phyloP scores from a whole-genome alignment of 2,797 vertebrate genomes.

The Lepilemur septentrionalis region DNA sequence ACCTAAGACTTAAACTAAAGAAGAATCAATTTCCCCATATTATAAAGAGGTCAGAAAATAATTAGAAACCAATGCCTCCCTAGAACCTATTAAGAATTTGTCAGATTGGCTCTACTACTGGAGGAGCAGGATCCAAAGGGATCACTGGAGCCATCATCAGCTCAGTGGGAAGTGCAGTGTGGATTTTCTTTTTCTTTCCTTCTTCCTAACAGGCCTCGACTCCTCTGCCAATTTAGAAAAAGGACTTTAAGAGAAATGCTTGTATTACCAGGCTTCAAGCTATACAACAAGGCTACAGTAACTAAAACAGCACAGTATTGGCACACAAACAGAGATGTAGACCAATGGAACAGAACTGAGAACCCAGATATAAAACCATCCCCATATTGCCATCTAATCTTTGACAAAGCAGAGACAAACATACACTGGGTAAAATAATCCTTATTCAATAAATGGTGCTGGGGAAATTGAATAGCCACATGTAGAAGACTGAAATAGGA shows the following conservation, averaged over 20 bases:
- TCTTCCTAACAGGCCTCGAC: background rate
- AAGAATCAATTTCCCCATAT: background rate
- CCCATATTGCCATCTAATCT: too few species aligned
- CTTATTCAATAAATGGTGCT: too few species aligned
- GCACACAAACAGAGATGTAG: too few species aligned
- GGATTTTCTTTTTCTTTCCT: background rate
- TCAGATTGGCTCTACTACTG: background rate
- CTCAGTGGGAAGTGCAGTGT: background rate
- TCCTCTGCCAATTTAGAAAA: background rate
- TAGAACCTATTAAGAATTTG: background rate
- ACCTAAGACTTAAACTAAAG: background rate
- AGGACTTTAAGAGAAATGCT: background rate
- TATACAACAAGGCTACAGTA: too few species aligned
- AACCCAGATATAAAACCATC: too few species aligned
- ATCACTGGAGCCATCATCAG: background rate
- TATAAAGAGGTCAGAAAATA: background rate
- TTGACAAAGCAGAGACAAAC: too few species aligned
- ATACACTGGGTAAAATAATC: too few species aligned
- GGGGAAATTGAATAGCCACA: too few species aligned
- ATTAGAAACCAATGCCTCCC: background rate
- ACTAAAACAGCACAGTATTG: too few species aligned
- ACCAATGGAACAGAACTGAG: too few species aligned
- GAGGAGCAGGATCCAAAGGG: background rate
- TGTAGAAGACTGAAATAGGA: too few species aligned
- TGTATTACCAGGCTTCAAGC: too few species aligned